phyloP scores from a whole-genome alignment of 2,113 vertebrate genomes.

The Myotis yumanensis region DNA sequence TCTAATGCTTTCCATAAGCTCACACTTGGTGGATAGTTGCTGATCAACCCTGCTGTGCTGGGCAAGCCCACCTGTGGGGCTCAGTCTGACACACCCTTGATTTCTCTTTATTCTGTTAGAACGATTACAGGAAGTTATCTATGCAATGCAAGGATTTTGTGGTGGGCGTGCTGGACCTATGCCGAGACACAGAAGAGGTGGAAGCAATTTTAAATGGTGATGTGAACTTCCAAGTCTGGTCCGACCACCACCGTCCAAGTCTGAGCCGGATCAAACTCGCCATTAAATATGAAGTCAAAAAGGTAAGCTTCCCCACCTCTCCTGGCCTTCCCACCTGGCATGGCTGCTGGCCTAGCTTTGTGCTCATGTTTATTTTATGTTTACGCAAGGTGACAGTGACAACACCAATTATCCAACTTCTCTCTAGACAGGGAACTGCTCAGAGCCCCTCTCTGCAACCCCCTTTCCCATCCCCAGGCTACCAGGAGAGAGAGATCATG shows the following conservation, averaged over 20 bases:
- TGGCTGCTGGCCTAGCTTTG: background rate
- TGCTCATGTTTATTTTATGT: background rate
- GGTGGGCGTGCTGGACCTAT: conserved; percentile 97
- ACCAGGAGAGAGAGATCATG: background rate
- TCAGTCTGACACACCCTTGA: conserved; percentile 23
- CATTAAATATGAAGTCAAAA: conserved; percentile 98
- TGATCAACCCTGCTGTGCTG: background rate
- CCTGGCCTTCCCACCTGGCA: background rate
- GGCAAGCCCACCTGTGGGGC: background rate
- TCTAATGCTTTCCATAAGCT: background rate
- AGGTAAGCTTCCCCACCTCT: conserved; percentile 85
- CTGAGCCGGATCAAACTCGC: conserved; percentile 95
- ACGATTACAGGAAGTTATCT: conserved; percentile 98
- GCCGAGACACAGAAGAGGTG: conserved; percentile 97
- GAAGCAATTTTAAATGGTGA: conserved; percentile 98
- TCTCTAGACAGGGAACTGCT: background rate
- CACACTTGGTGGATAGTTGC: background rate
- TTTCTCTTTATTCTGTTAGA: conserved; percentile 84
- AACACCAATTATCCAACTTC: background rate
- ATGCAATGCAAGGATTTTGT: conserved; percentile 99
- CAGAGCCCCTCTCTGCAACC: background rate
- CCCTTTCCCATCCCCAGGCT: background rate
- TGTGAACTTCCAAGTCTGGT: conserved; percentile 89
- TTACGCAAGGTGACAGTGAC: background rate
- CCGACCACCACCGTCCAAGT: conserved; percentile 92